A percentile compares a stretch with the other conserved stretches of the same genome.
These are phyloP conservation scores for Phymorhynchus buccinoides DNA, from an alignment of 1,140 invertebrate genomes.

Conservation along the genomic window DNA sequence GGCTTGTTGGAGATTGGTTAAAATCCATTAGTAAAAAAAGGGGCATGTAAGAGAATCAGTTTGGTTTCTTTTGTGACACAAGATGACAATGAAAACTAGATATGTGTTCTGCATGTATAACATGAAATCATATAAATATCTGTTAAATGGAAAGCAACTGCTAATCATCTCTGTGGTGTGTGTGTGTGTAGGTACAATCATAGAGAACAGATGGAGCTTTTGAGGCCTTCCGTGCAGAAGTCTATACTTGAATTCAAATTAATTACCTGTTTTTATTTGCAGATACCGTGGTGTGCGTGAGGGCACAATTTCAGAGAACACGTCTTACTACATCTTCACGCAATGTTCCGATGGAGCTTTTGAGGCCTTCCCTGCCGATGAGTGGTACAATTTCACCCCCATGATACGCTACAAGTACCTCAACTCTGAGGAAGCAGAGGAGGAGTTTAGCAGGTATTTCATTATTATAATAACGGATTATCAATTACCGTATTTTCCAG, in stretches of 20 bases:
- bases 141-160: too few species aligned
- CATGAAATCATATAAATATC: too few species aligned
- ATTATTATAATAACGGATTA: too few species aligned
- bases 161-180: too few species aligned
- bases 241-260: too few species aligned
- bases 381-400: constrained; percentile 93
- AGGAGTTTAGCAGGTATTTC: constrained; percentile 90
- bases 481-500: too few species aligned
- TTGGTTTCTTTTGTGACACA: too few species aligned
- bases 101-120: too few species aligned
- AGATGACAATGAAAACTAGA: too few species aligned
- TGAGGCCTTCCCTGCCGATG: constrained; percentile 93
- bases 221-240: constrained; percentile 93
- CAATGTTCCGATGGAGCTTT: constrained; percentile 94
- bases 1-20: too few species aligned
- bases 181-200: constrained; percentile 94
- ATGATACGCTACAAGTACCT: constrained; percentile 93
- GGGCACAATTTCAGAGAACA: constrained; percentile 94
- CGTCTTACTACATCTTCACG: constrained; percentile 96
- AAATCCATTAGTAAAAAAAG: too few species aligned
- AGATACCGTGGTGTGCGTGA: constrained; percentile 90
- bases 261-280: background rate
- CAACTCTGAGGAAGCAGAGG: constrained; percentile 96
- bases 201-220: constrained; percentile 96
- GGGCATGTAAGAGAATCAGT: too few species aligned